Evolutionary conservation across 2,888 invertebrate species (phyloP), one percentile per base, ranked within the genome.

Genomic region (Drosophila niveifrons): DNA sequence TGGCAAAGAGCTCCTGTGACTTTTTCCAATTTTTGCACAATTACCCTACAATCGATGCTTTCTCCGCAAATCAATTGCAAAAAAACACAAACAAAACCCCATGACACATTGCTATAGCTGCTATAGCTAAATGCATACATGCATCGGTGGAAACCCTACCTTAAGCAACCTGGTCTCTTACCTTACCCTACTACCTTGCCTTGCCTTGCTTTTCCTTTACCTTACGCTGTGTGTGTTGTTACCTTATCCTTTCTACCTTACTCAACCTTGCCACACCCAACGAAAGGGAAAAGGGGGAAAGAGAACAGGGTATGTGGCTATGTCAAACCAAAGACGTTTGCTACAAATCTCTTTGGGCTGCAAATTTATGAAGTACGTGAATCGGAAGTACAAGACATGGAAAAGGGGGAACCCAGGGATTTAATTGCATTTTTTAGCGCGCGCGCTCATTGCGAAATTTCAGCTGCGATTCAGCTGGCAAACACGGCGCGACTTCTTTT

Each of bases 61-160:
- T 90, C 82, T 90, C 90, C 90, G 90, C 90, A 90, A 90, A 90
- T 90, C 90, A 90, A 90, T 90, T 90, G 90, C 85, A 66, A 88
- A 90, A 90, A 90, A 90, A 90, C 90, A 90, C 90, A 90, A 90
- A 90, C 90, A 90, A 90, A 90, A 81, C 90, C 90, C 87, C 90
- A 80, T 81, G 90, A 80, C 87, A 85, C 80, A 73, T 72, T 81
- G 80, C 82, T 57, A 4, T 36, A 4, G 36, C n/a, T 66, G 50
- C 6, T 57, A 4, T 36, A 4, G 36, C n/a, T 66, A 47, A 1
- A 23, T 23, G 23, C 6, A 23, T 23, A 6, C 23, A 23, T 23
- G 0, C 23, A 23, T 50, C 36, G 57, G 66, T 53, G 65, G 59
- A 75, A 79, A 80, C 68, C 78, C 65, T 74, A 77, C 81, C 63